These are phyloP conservation scores for Porites australiensis DNA, from an alignment of 64 coral and sea anemone genomes.

Conservation along the genomic window DNA sequence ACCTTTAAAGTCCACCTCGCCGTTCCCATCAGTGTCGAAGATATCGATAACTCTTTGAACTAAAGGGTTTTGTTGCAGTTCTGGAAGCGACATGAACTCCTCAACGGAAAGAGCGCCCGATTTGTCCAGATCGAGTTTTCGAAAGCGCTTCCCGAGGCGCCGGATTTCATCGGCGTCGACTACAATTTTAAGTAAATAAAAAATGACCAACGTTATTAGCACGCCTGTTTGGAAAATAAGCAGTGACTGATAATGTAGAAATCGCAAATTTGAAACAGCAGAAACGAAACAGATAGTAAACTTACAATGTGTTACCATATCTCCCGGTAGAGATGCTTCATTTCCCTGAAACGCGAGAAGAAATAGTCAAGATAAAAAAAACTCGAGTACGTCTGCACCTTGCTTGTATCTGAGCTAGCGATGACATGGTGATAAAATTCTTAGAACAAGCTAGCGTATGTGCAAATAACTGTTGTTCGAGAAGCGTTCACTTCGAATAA, in stretches of 20 bases:
- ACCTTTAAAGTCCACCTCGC: constrained; percentile 99
- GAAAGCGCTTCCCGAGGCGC: constrained; percentile 95
- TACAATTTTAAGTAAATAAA: constrained; percentile 72
- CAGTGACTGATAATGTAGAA: constrained; percentile 53
- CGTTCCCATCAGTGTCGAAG: constrained; percentile 98
- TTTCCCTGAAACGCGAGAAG: constrained; percentile 73
- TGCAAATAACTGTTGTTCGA: background rate
- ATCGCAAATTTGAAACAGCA: background rate
- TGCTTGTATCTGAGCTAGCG: background rate
- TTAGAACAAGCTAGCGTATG: background rate
- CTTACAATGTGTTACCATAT: constrained; percentile 99
- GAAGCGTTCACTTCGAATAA: background rate
- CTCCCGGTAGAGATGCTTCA: constrained; percentile 89
- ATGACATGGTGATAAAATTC: background rate
- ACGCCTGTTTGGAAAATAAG: constrained; percentile 36
- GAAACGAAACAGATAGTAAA: constrained; percentile 47
- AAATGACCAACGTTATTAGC: constrained; percentile 46
- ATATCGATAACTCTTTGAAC: constrained; percentile 99
- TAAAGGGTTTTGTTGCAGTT: constrained; percentile 96
- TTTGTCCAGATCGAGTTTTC: constrained; percentile 94
- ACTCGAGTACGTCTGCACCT: background rate
- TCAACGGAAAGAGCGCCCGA: constrained; percentile 96
- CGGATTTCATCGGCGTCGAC: constrained; percentile 98
- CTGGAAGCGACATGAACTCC: constrained; percentile 99
- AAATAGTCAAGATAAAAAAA: background rate